Conservation (phyloP, 2,797 vertebrate genomes). For the Thaleichthys pacificus region DNA sequence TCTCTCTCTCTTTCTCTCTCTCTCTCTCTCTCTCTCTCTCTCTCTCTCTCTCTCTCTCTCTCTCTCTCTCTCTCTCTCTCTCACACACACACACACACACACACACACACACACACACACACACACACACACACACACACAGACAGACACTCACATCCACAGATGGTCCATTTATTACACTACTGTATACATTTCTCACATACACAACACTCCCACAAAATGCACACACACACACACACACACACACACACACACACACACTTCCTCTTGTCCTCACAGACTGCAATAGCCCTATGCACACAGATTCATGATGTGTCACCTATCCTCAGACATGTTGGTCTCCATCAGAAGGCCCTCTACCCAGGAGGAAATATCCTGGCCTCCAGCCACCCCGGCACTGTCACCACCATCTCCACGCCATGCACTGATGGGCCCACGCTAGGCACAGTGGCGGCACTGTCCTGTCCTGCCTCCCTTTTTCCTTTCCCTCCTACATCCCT, state of each 20-base stretch:
- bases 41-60: no score
- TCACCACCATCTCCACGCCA: background rate
- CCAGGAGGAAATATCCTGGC: background rate
- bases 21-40: background rate
- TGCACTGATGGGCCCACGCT: background rate
- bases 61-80: background rate
- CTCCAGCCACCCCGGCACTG: background rate
- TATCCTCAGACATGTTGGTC: background rate
- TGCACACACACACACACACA: background rate
- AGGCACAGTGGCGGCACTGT: background rate
- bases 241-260: background rate
- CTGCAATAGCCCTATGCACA: background rate
- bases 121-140: background rate
- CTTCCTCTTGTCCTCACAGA: background rate
- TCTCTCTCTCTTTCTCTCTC: background rate
- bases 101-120: background rate
- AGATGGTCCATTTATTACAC: background rate
- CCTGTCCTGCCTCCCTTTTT: background rate
- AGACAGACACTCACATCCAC: no score
- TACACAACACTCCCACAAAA: background rate
- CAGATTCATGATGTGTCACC: background rate
- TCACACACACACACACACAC: background rate
- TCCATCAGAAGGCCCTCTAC: background rate
- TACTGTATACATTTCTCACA: background rate
- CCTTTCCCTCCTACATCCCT: background rate